phyloP scores from a whole-genome alignment of 2,113 vertebrate species.

The Oreotrochilus melanogaster region DNA sequence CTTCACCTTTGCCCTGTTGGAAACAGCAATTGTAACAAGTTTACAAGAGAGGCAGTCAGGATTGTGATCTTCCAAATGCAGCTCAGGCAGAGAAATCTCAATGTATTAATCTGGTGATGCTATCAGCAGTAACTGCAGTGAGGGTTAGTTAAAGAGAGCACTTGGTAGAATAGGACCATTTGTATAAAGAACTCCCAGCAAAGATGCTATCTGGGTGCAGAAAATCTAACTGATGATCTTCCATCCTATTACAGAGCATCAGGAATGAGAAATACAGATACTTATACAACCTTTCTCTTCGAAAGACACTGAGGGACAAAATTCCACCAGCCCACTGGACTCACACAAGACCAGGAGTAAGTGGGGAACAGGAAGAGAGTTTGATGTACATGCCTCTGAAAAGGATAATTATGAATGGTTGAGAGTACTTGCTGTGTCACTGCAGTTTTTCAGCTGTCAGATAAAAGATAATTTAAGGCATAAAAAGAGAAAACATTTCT shows the following conservation, averaged over 20 bases:
- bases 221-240: not conserved
- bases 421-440: not conserved
- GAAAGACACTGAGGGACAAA: not conserved
- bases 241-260: not conserved
- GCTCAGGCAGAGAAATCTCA: not conserved
- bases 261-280: not conserved
- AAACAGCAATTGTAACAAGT: not conserved
- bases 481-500: not conserved
- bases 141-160: conserved; percentile 1
- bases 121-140: not conserved
- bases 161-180: not conserved
- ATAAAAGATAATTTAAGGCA: not conserved
- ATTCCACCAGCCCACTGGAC: not conserved
- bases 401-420: not conserved
- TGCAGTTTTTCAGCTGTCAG: not conserved
- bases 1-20: conserved; percentile 83
- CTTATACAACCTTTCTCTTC: not conserved
- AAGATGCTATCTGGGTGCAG: not conserved
- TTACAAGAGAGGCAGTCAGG: not conserved
- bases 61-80: not conserved
- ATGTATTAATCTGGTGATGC: not conserved
- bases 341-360: fast-evolving
- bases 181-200: not conserved
- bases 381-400: not conserved
- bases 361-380: not conserved